A percentile compares a stretch with the other conserved stretches of the same genome.
phyloP scores from a whole-genome alignment of 2,113 vertebrate species.

The cat (Felis catus) region F.catus_Fca126_mat1.0 CM031419.1:133290001-133290500 shows the following conservation, averaged over 20 bases:
- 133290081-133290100: background rate
- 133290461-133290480: constrained; percentile 58
- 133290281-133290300: constrained; percentile 26
- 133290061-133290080: background rate
- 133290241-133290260: constrained; percentile 21
- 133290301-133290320: constrained; percentile 53
- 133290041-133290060: background rate
- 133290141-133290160: background rate
- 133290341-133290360: constrained; percentile 59
- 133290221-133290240: constrained; percentile 42
- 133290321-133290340: constrained; percentile 49
- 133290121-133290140: constrained; percentile 29
- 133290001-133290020: constrained; percentile 21
- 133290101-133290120: background rate
- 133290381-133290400: constrained; percentile 53
- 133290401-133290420: constrained; percentile 47
- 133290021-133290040: background rate
- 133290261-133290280: constrained; percentile 49
- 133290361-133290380: constrained; percentile 14
- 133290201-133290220: constrained; percentile 48
- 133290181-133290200: constrained; percentile 23
- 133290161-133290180: background rate
- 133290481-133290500: constrained; percentile 6
- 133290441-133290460: constrained; percentile 25
- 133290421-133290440: constrained; percentile 32